These are phyloP conservation scores for Heliconius cydno DNA, from an alignment of 2,888 invertebrate genomes.

Conservation along the genomic window DNA sequence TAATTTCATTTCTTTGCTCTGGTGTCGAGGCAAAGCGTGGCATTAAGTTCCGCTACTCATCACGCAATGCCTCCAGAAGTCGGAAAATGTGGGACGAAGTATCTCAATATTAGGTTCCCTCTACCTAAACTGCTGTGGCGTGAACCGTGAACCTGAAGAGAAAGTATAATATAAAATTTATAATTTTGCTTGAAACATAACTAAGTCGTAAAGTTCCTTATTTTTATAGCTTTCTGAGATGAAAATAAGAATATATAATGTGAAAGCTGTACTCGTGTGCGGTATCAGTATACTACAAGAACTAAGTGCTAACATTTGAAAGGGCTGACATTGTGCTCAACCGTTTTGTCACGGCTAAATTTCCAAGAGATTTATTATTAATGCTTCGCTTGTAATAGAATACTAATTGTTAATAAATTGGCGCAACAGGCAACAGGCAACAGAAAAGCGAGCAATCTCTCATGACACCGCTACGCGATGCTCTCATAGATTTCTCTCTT, in stretches of 20 bases:
- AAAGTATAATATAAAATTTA: neutral
- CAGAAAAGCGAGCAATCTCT: constrained; percentile 56
- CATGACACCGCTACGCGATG: constrained; percentile 55
- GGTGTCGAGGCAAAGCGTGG: too few species aligned
- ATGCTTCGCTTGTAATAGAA: constrained; percentile 32
- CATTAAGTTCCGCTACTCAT: too few species aligned
- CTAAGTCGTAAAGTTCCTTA: neutral
- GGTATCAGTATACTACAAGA: neutral
- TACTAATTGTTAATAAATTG: constrained; percentile 45
- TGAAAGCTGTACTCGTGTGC: constrained; percentile 1
- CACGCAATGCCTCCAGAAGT: too few species aligned
- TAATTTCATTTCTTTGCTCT: too few species aligned
- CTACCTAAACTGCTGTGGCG: too few species aligned
- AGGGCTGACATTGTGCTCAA: neutral
- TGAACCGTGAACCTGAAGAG: too few species aligned
- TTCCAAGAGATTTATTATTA: constrained; percentile 21
- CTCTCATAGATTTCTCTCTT: constrained; percentile 70
- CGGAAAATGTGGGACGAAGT: too few species aligned
- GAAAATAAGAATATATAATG: constrained; percentile 8
- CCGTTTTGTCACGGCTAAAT: constrained; percentile 7
- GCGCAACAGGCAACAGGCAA: constrained; percentile 59
- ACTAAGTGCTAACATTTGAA: neutral
- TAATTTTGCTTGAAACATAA: neutral
- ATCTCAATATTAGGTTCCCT: too few species aligned
- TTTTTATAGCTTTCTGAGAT: neutral